A percentile compares a stretch with the other conserved stretches of the same genome.
Evolutionary conservation across 2,113 vertebrate species (phyloP).

Genomic region (Piaya cayana): DNA sequence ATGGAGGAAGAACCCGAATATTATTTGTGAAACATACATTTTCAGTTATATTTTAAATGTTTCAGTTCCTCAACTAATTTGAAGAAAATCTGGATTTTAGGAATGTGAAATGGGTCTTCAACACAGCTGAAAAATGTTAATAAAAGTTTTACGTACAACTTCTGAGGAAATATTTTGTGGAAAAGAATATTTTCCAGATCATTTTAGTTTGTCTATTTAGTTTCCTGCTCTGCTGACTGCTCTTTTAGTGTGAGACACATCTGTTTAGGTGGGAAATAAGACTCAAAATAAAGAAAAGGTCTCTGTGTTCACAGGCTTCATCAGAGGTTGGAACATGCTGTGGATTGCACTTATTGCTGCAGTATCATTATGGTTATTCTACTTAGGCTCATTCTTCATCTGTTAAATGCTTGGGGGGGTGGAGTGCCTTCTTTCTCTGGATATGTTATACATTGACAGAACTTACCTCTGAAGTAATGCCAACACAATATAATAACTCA

Average conservation of each 20-base stretch:
- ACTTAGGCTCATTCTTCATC: not conserved
- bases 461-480: not conserved
- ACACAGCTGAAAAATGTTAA: not conserved
- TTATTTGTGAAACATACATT: not conserved
- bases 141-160: not conserved
- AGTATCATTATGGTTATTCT: not conserved
- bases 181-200: not conserved
- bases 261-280: not conserved
- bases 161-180: not conserved
- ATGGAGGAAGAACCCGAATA: not conserved
- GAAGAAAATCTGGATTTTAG: not conserved
- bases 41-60: not conserved
- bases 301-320: not conserved
- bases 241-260: not conserved
- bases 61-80: not conserved
- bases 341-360: not conserved
- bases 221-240: not conserved
- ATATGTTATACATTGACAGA: not conserved
- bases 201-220: not conserved
- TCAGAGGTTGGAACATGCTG: not conserved
- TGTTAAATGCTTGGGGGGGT: not conserved
- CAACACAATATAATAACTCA: not conserved
- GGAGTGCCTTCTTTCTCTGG: not conserved
- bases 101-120: not conserved
- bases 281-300: not conserved